These are phyloP conservation scores for Hololepta plana DNA, from an alignment of 2,888 invertebrate species.

Conservation along the genomic window DNA sequence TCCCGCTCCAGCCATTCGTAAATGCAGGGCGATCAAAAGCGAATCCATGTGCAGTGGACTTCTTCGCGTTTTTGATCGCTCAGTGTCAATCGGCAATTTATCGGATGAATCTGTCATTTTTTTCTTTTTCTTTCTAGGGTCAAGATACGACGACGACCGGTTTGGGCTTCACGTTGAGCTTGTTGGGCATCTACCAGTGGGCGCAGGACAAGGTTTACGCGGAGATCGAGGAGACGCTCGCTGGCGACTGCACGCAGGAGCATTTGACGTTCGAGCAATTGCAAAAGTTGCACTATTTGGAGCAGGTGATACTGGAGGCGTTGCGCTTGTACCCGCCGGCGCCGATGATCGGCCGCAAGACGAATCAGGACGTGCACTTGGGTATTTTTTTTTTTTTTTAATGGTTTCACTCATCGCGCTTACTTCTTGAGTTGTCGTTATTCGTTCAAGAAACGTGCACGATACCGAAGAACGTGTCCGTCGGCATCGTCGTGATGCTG, in stretches of 20 bases:
- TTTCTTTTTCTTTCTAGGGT: constrained; percentile 13
- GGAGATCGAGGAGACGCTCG: constrained; percentile 9
- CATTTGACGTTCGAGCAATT: constrained; percentile 11
- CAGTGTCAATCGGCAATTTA: too few relatives aligned
- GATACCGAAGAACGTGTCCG: constrained; percentile 12
- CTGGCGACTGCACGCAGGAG: too few relatives aligned
- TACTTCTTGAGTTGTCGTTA: constrained; percentile 6
- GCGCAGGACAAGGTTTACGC: constrained; percentile 9
- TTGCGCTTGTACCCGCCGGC: constrained; percentile 13
- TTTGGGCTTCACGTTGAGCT: constrained; percentile 14
- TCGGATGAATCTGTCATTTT: too few relatives aligned
- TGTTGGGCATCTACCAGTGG: constrained; percentile 12
- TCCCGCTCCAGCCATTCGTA: too few relatives aligned
- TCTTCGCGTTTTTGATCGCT: too few relatives aligned
- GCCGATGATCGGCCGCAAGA: constrained; percentile 10
- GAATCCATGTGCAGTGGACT: too few relatives aligned
- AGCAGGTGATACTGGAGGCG: constrained; percentile 13
- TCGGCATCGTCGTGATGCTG: constrained; percentile 15
- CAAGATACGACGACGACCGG: constrained; percentile 16
- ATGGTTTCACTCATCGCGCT: too few relatives aligned
- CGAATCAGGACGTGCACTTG: constrained; percentile 11
- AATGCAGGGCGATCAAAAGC: too few relatives aligned
- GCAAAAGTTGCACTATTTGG: constrained; percentile 11
- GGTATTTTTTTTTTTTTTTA: constrained; percentile 8
- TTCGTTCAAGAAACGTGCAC: constrained; percentile 11